A percentile compares a stretch with the other conserved stretches of the same genome.
phyloP scores from a whole-genome alignment of 2,797 vertebrate species.

The Coluber constrictor region DNA sequence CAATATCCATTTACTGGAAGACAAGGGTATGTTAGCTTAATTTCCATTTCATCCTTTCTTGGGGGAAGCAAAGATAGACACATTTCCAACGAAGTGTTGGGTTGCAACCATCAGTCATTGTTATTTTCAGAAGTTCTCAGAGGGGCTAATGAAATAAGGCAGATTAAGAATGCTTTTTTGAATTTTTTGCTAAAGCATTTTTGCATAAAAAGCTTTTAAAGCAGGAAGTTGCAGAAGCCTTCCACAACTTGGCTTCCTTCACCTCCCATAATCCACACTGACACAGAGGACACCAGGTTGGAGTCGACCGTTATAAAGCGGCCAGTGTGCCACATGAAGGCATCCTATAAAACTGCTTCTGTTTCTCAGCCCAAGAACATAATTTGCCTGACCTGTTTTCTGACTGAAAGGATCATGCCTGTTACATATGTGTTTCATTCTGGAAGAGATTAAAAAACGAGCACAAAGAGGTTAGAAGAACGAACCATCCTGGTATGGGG shows the following conservation, averaged over 20 bases:
- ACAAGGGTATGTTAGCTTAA: neutral
- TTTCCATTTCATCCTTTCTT: neutral
- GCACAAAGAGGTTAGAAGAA: neutral
- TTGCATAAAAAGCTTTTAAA: neutral
- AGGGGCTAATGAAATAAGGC: neutral
- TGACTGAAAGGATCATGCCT: neutral
- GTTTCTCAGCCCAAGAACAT: neutral
- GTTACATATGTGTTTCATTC: neutral
- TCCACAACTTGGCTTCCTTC: neutral
- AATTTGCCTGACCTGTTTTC: neutral
- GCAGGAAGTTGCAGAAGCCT: neutral
- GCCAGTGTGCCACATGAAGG: neutral
- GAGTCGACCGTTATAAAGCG: neutral
- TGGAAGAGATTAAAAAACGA: neutral
- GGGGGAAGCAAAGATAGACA: neutral
- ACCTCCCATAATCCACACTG: neutral
- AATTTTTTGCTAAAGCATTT: too few species aligned
- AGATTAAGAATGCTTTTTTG: neutral
- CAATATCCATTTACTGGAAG: neutral
- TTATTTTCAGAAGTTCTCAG: neutral
- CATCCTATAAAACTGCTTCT: neutral
- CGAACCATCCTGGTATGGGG: constrained; percentile 71
- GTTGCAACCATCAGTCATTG: neutral
- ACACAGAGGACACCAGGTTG: neutral
- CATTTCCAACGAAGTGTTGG: neutral